Evolutionary conservation across 2,797 vertebrate species (phyloP).

Genomic region (Emydoidea blandingii): DNA sequence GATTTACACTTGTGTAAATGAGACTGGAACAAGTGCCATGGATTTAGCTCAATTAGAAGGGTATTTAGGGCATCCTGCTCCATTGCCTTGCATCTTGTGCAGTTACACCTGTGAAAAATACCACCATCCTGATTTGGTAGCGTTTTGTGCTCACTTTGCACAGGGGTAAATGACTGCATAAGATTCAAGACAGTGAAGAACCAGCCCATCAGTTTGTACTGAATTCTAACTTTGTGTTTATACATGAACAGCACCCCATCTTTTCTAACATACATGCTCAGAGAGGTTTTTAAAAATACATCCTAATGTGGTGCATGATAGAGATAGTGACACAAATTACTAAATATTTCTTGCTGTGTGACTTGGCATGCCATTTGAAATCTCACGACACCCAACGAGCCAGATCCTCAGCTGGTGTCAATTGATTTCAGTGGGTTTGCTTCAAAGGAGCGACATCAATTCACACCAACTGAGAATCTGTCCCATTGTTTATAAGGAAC

Average conservation of each 20-base stretch:
- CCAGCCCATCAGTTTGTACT: too few species aligned
- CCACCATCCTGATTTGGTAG: background rate
- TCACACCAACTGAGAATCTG: background rate
- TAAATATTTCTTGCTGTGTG: background rate
- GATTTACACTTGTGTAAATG: constrained; percentile 21
- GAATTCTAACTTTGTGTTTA: too few species aligned
- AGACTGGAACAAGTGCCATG: constrained; percentile 8
- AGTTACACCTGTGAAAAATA: background rate
- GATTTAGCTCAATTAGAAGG: constrained; percentile 28
- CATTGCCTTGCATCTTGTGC: background rate
- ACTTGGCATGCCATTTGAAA: background rate
- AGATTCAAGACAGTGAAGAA: background rate
- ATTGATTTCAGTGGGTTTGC: background rate
- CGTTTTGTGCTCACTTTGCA: background rate
- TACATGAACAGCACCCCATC: too few species aligned
- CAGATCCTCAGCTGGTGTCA: background rate
- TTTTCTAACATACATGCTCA: too few species aligned
- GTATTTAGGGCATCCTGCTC: constrained; percentile 26
- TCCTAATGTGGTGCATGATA: too few species aligned
- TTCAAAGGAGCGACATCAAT: background rate
- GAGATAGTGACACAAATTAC: background rate
- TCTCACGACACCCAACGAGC: background rate
- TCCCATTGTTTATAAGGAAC: background rate
- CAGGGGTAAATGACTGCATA: background rate
- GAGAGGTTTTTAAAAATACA: too few species aligned